Evolutionary conservation across 30 jellyfish, hydroid and myxozoan species (phyloP).

Genomic region (Turritopsis dohrnii): DNA sequence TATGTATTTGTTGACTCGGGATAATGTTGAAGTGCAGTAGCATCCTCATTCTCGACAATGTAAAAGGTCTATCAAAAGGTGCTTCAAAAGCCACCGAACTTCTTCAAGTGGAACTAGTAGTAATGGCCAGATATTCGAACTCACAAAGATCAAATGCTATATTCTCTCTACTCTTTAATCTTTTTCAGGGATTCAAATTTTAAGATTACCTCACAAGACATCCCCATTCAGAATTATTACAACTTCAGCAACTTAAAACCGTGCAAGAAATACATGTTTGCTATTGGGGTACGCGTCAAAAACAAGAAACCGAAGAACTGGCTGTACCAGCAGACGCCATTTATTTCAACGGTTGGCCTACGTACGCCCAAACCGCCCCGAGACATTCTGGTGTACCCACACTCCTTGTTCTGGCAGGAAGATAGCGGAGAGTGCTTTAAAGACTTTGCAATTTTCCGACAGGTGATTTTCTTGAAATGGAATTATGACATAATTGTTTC

Average conservation of each 20-base stretch:
- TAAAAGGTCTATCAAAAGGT: too few species aligned
- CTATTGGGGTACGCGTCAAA: constrained; percentile 1
- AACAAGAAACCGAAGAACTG: background rate
- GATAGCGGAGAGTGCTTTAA: constrained; percentile 2
- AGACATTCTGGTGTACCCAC: background rate
- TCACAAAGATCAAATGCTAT: too few species aligned
- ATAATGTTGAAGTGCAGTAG: too few species aligned
- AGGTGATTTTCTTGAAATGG: background rate
- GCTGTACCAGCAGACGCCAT: constrained; percentile 11
- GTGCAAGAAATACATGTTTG: constrained; percentile 11
- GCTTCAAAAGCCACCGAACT: too few species aligned
- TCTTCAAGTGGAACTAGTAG: too few species aligned
- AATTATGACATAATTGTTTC: too few species aligned
- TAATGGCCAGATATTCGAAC: too few species aligned
- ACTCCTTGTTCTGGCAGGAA: constrained; percentile 12
- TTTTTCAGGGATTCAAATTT: background rate
- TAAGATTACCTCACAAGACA: background rate
- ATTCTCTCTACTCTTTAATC: too few species aligned
- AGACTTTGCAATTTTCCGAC: background rate
- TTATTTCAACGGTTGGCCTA: background rate
- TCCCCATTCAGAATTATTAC: background rate
- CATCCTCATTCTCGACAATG: too few species aligned
- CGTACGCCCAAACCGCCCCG: background rate
- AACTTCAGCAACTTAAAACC: background rate
- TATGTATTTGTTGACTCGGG: too few species aligned